A percentile compares a stretch with the other conserved stretches of the same genome.
phyloP scores from a whole-genome alignment of 2,797 vertebrate species.

The Anguilla pacifica region DNA sequence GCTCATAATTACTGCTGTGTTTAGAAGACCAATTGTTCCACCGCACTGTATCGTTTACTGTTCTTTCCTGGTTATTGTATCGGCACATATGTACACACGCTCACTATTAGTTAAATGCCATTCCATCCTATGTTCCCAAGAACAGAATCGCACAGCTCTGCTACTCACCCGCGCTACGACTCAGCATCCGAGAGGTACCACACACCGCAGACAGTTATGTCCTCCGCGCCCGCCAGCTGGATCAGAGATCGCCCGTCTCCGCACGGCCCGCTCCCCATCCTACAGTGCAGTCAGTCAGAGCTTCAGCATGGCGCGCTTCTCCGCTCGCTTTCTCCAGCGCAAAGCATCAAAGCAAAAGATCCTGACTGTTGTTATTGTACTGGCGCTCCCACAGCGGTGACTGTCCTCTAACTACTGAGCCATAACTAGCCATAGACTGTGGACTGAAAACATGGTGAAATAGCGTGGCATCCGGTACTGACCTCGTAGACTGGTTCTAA shows the following conservation, averaged over 20 bases:
- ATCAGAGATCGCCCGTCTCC: constrained; percentile 31
- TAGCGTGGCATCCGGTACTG: not conserved
- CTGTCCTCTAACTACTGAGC: constrained; percentile 26
- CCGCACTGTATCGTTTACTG: not conserved
- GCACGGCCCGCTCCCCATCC: constrained; percentile 28
- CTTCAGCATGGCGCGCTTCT: not conserved
- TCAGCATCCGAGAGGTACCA: constrained; percentile 41
- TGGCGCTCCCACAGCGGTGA: constrained; percentile 13
- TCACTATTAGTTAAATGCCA: not conserved
- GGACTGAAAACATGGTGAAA: not conserved
- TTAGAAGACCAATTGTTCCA: not conserved
- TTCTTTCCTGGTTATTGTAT: not conserved
- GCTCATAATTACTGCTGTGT: not conserved
- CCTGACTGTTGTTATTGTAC: not conserved
- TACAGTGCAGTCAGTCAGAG: not conserved
- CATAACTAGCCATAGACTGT: not conserved
- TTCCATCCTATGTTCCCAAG: not conserved
- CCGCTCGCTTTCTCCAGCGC: not conserved
- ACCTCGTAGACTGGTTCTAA: not conserved
- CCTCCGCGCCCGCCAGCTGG: constrained; percentile 36
- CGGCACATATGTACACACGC: not conserved
- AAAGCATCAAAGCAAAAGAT: constrained; percentile 23
- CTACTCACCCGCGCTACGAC: constrained; percentile 41
- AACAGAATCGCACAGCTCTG: not conserved
- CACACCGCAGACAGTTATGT: constrained; percentile 32